Evolutionary conservation across 2,888 invertebrate species (phyloP), one percentile per base, ranked within the genome.

Genomic region (Lomographa bimaculata): DNA sequence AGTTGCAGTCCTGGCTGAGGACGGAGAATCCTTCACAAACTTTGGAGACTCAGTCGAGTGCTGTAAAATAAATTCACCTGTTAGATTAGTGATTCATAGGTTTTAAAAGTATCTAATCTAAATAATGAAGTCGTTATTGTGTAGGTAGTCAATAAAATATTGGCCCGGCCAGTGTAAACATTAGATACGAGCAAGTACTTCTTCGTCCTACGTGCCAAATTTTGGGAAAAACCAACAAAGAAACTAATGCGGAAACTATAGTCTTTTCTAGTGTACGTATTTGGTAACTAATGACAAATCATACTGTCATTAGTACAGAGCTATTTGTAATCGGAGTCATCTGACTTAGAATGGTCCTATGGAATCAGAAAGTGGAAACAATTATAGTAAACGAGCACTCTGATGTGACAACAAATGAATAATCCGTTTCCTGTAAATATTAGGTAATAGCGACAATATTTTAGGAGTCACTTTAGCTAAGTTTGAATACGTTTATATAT

Each of bases 351-450:
- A 50, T 44, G 41, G 33, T n/a, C n/a, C n/a, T n/a, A 53, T 25
- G 38, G 33, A 61, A 56, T 60, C 54, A 57, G 57, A 64, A 61
- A 64, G 63, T 60, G 56, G 57, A 57, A 56, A 55, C 47, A 32
- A 50, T 26, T 20, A 24, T 2, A 3, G 11, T 37, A 16, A 16
- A 7, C 27, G 9, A n/a, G 28, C 18, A 8, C 35, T 36, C 44
- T 5, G 4, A 26, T 14, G 21, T 12, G 11, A 19, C 7, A 14
- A 1, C 16, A 3, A n/a, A 21, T 12, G 3, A 7, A 7, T 16
- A 14, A 14, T 14, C 14, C 14, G 14, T n/a, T n/a, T n/a, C n/a
- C n/a, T n/a, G n/a, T n/a, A n/a, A n/a, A n/a, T n/a, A n/a, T n/a
- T n/a, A n/a, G n/a, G n/a, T n/a, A n/a, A n/a, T n/a, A n/a, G n/a